Conservation (phyloP, 2,797 vertebrate species). For the Cryptoprocta ferox region DNA sequence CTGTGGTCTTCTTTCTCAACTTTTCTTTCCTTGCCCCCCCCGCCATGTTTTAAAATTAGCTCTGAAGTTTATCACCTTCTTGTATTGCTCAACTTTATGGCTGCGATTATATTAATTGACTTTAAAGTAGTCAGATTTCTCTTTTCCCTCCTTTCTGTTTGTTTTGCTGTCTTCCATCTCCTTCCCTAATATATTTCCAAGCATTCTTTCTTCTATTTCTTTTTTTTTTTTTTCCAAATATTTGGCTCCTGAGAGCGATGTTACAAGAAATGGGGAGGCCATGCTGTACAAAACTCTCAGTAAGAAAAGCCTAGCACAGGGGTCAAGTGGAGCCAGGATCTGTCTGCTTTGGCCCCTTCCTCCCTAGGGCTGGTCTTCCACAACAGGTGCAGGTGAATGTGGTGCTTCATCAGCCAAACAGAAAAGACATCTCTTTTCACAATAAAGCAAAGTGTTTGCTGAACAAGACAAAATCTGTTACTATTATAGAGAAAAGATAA, state of each 20-base stretch:
- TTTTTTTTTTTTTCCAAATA: neutral
- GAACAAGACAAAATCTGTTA: constrained; percentile 14
- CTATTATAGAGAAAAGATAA: neutral
- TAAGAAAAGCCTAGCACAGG: neutral
- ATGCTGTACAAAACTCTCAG: neutral
- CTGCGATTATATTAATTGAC: neutral
- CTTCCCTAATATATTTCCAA: neutral
- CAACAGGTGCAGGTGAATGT: neutral
- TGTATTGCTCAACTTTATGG: neutral
- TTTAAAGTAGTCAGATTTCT: neutral
- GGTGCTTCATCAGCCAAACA: neutral
- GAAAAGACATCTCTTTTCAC: neutral
- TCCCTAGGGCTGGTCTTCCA: neutral
- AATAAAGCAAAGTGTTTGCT: neutral
- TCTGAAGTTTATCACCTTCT: neutral
- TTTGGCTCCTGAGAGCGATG: neutral
- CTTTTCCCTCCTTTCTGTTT: neutral
- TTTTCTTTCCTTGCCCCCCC: neutral
- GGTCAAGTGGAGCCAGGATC: neutral
- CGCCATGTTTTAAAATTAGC: neutral
- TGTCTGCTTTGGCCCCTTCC: neutral
- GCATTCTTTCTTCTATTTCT: neutral
- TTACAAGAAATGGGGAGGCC: neutral
- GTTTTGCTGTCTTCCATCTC: neutral
- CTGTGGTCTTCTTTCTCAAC: neutral